Evolutionary conservation across 92 coral and sea anemone genomes (phyloP), one percentile per base, ranked within the genome.

Genomic region (Palythoa heliodiscus): DNA sequence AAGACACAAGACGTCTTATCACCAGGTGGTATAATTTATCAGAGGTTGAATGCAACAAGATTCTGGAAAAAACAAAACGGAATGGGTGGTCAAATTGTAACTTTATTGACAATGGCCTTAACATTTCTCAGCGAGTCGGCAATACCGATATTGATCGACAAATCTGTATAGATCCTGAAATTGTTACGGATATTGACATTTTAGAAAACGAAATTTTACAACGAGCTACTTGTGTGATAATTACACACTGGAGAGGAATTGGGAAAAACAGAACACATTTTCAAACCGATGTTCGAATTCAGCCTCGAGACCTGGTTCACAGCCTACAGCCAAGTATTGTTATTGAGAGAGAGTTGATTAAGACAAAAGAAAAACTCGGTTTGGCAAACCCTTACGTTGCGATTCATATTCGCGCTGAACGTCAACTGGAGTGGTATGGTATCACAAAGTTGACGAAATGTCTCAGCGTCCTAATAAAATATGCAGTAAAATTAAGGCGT

Each of bases 381-480:
- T 71, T 93, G 3, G 89, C 83, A 16, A 82, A 85, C 35, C 91
- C 91, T 14, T 96, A 91, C 16, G 87, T 96, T 57, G 91, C 96
- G 15, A 71, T 96, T 35, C 99, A 96, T 50, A 87, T 96, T 25
- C 92, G 99, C 0, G 90, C 99, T 53, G 99, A 96, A 77, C 92
- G 99, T 43, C 98, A 96, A 69, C 83, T 96, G 5, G 92, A 89
- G 50, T 96, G 99, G 99, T 96, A 96, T 77, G 94, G 96, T 19
- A 86, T 87, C 11, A 89, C 87, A 48, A 88, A 90, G 68, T 43
- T 95, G 17, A 69, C 79, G 19, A 91, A 75, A 54, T 96, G 99
- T 70, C 67, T 96, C 58, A 66, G 90, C 47, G 89, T 85, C 38
- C 86, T 95, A 72, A 74, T 91, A 22, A 87, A 86, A 57, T 68